Conservation (phyloP, 2,797 vertebrate species). For the Muscicapa comitata region DNA sequence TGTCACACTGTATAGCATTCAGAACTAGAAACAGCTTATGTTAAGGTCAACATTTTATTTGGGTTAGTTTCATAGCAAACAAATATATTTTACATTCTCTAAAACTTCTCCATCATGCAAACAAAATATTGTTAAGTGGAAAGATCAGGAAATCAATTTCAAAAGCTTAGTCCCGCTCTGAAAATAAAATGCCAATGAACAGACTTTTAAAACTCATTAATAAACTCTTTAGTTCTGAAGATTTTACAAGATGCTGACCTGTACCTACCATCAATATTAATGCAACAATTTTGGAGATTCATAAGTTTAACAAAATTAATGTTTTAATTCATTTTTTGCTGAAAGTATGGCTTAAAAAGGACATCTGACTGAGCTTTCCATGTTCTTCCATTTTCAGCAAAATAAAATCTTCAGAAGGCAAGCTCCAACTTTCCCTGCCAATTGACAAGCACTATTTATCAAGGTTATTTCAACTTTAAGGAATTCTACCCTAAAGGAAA, state of each 20-base stretch:
- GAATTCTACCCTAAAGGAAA: slow-evolving; percentile 44
- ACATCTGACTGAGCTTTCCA: background rate
- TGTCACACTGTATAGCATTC: background rate
- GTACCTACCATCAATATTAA: background rate
- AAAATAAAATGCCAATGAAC: background rate
- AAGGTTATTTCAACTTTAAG: background rate
- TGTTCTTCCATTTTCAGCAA: background rate
- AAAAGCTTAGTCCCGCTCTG: background rate
- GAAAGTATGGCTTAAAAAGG: background rate
- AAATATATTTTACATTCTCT: background rate
- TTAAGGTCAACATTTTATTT: background rate
- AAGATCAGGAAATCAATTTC: background rate
- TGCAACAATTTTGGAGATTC: background rate
- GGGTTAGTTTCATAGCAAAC: background rate
- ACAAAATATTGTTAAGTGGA: background rate
- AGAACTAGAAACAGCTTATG: background rate
- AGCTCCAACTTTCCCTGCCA: background rate
- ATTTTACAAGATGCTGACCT: background rate
- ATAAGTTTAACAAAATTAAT: background rate
- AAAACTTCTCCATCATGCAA: background rate
- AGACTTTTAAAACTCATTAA: background rate
- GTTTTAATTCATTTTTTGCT: background rate
- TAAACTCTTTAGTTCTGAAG: background rate
- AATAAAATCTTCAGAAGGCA: background rate
- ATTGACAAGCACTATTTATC: background rate